Percentiles rank a stretch among this genome's conserved stretches.
Conservation (phyloP, 2,797 vertebrate species). For the Buceros bicornis region DNA sequence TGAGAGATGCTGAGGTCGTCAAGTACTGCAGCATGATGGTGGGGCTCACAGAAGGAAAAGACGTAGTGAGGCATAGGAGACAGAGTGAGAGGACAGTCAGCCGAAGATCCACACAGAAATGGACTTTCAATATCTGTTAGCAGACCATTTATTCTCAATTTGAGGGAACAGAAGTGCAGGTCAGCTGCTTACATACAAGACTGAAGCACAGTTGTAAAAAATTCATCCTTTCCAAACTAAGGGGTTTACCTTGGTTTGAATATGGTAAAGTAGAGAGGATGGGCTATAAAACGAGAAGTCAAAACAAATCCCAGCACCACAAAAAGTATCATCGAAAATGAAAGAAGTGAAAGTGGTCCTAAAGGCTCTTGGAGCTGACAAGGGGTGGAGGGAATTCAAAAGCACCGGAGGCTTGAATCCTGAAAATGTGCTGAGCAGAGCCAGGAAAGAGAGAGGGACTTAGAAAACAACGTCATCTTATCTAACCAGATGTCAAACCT, state of each 20-base stretch:
- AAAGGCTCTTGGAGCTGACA: not conserved
- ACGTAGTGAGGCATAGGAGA: too few relatives aligned
- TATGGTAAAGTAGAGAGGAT: not conserved
- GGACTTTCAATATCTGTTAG: fast-evolving
- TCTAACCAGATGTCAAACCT: not conserved
- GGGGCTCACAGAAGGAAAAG: not conserved
- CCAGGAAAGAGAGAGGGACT: not conserved
- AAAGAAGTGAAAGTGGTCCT: not conserved
- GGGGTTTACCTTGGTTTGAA: not conserved
- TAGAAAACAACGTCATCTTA: not conserved
- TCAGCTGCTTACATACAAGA: not conserved
- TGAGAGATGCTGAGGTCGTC: not conserved
- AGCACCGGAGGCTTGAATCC: not conserved
- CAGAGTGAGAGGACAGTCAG: not conserved
- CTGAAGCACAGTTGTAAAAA: not conserved
- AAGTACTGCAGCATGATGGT: not conserved
- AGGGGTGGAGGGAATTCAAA: not conserved
- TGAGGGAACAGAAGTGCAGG: not conserved
- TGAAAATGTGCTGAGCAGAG: not conserved
- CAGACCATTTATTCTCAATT: not conserved
- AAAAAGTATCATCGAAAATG: not conserved
- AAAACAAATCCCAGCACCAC: not conserved
- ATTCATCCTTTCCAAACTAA: not conserved
- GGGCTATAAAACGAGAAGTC: not conserved
- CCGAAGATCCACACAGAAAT: not conserved